Evolutionary conservation across 2,888 invertebrate species (phyloP).

Genomic region (Cerastis leucographa): DNA sequence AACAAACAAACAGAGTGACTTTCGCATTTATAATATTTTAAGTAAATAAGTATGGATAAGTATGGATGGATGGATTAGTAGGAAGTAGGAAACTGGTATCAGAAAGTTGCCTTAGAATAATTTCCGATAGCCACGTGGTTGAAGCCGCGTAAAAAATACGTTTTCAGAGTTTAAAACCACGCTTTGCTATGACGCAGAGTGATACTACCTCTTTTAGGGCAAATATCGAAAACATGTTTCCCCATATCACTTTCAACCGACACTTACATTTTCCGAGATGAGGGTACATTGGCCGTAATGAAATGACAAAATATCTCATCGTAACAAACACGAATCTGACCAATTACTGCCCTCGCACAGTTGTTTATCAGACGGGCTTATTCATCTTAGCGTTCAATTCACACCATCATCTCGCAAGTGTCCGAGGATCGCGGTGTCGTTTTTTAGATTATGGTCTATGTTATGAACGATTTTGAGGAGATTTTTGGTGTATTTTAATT

Average conservation of each 20-base stretch:
- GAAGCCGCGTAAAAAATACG: neutral
- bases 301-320: conserved; percentile 76
- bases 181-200: neutral
- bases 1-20: too few species aligned
- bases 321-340: conserved; percentile 80
- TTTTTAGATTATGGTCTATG: conserved; percentile 77
- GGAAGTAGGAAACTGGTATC: neutral
- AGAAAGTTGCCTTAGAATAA: neutral
- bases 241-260: conserved; percentile 5
- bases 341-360: conserved; percentile 86
- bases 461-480: conserved; percentile 53
- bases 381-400: conserved; percentile 89
- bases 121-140: neutral
- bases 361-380: conserved; percentile 88
- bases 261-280: conserved; percentile 15
- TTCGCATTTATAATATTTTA: too few species aligned
- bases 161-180: neutral
- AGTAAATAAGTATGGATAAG: too few species aligned
- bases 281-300: conserved; percentile 49
- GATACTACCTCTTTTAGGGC: neutral
- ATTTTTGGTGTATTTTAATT: neutral
- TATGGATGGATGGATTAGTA: too few species aligned
- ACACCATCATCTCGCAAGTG: conserved; percentile 90
- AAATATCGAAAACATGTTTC: neutral
- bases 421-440: conserved; percentile 81